phyloP scores from a whole-genome alignment of 2,113 vertebrate species.

The Phylloscopus whistleri region DNA sequence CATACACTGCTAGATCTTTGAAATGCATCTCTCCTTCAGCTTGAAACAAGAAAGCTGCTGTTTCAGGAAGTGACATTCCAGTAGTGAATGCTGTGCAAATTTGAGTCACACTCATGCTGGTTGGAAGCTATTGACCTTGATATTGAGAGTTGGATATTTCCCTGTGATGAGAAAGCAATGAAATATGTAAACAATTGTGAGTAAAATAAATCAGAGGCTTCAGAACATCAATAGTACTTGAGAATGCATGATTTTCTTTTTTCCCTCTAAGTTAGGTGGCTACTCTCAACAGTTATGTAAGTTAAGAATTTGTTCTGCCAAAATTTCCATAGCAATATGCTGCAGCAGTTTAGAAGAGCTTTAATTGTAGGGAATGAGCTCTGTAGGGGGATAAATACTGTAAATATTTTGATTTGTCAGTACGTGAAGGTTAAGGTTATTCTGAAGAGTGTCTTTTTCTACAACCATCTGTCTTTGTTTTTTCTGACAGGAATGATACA shows the following conservation, averaged over 20 bases:
- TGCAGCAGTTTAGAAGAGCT: background rate
- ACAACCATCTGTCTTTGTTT: slow-evolving; percentile 35
- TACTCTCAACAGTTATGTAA: slow-evolving; percentile 7
- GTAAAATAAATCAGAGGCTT: background rate
- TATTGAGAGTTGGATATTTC: background rate
- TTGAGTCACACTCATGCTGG: background rate
- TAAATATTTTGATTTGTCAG: slow-evolving; percentile 53
- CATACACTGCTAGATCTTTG: background rate
- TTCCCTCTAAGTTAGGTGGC: background rate
- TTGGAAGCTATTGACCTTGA: background rate
- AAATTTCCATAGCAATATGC: slow-evolving; percentile 16
- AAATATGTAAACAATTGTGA: background rate
- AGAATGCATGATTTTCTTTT: background rate
- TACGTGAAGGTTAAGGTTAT: background rate
- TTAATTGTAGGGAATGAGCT: slow-evolving; percentile 8
- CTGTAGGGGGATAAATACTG: background rate
- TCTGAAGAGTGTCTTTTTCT: slow-evolving; percentile 4
- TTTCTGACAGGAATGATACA: background rate
- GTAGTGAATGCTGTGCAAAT: background rate
- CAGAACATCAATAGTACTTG: background rate
- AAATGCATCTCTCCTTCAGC: background rate
- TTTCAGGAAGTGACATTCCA: background rate
- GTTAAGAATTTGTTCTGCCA: slow-evolving; percentile 24
- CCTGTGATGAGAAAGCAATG: background rate
- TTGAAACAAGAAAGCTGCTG: background rate